phyloP scores from a whole-genome alignment of 2,113 vertebrate genomes.

The Oncorhynchus masou region DNA sequence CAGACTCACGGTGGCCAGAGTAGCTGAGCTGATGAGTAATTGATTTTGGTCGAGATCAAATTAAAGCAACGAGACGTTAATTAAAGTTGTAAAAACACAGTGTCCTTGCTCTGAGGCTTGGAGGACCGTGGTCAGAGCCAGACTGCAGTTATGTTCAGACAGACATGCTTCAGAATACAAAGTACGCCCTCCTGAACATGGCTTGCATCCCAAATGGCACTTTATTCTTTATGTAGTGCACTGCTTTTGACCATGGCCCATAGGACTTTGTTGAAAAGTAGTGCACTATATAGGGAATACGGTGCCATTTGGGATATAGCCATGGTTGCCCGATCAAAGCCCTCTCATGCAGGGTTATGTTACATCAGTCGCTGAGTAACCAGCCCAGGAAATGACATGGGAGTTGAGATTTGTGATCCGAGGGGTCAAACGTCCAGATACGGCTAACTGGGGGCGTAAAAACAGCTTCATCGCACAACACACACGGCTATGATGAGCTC shows the following conservation, averaged over 20 bases:
- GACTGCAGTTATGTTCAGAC: background rate
- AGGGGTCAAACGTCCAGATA: background rate
- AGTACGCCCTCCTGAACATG: slow-evolving; percentile 30
- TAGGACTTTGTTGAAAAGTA: too few relatives aligned
- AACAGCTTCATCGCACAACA: slow-evolving; percentile 1
- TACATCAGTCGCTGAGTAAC: background rate
- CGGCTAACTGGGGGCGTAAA: background rate
- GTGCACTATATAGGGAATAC: too few relatives aligned
- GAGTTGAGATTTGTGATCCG: slow-evolving; percentile 3
- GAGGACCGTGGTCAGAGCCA: slow-evolving; percentile 45
- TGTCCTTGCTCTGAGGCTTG: slow-evolving; percentile 57
- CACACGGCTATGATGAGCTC: slow-evolving; percentile 3
- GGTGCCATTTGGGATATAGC: background rate
- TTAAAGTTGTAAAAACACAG: slow-evolving; percentile 49
- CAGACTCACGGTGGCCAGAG: slow-evolving; percentile 16
- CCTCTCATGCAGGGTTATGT: slow-evolving; percentile 8
- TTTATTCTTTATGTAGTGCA: too few relatives aligned
- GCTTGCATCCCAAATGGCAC: too few relatives aligned
- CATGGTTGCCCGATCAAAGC: slow-evolving; percentile 25
- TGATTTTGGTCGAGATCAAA: slow-evolving; percentile 58
- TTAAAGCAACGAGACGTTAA: slow-evolving; percentile 56
- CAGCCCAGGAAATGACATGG: slow-evolving; percentile 4
- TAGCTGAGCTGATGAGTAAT: slow-evolving; percentile 43
- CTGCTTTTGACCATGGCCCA: too few relatives aligned
- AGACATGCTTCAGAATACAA: slow-evolving; percentile 30